Conservation (phyloP, 2,888 invertebrate species). For the Tortrix viridana region DNA sequence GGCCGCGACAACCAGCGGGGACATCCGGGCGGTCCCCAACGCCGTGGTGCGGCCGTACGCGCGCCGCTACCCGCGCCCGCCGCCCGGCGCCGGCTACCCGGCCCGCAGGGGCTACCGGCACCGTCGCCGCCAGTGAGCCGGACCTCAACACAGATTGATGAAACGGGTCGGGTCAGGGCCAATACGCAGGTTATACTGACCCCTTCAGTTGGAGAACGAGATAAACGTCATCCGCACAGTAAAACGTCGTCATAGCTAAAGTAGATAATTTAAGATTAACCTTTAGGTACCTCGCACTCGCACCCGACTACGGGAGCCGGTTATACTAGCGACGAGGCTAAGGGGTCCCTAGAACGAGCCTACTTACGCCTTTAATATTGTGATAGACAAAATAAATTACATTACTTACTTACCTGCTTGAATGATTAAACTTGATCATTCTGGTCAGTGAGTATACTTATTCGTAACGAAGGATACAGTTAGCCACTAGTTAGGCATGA, state of each 20-base stretch:
- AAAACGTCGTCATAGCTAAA: too few species aligned
- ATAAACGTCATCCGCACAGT: too few species aligned
- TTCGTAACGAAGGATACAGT: neutral
- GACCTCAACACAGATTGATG: neutral
- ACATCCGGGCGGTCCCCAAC: slow-evolving; percentile 67
- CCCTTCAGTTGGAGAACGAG: too few species aligned
- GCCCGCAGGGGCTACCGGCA: slow-evolving; percentile 43
- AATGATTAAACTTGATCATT: neutral
- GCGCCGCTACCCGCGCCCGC: slow-evolving; percentile 39
- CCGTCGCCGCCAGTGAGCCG: slow-evolving; percentile 49
- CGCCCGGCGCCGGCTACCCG: slow-evolving; percentile 30
- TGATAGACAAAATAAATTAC: neutral
- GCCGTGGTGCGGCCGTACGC: slow-evolving; percentile 52
- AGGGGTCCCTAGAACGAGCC: neutral
- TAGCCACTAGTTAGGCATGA: neutral
- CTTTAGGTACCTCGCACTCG: too few species aligned
- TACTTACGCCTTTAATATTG: neutral
- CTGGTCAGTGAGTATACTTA: neutral
- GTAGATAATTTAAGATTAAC: too few species aligned
- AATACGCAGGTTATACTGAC: too few species aligned
- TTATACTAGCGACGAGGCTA: too few species aligned
- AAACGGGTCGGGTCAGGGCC: neutral
- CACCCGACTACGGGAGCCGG: too few species aligned
- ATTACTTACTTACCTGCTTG: too few species aligned
- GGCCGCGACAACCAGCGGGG: slow-evolving; percentile 49